Evolutionary conservation across 1,140 invertebrate genomes (phyloP).

Genomic region (Zaprionus camerounensis): DNA sequence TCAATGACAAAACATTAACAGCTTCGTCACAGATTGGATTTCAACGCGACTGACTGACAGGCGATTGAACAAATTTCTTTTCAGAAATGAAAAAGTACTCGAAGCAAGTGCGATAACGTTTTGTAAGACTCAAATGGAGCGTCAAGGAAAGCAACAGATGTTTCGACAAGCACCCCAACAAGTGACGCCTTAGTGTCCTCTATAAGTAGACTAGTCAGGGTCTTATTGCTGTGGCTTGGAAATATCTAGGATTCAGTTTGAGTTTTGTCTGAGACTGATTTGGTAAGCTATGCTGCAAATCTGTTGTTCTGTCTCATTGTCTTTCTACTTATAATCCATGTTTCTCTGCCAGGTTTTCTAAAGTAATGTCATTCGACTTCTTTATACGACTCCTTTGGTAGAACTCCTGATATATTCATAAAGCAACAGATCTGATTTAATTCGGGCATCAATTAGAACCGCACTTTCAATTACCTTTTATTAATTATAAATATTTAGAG

Average conservation of each 20-base stretch:
- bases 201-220: background rate
- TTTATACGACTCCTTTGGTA: background rate
- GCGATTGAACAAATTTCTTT: conserved; percentile 37
- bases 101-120: background rate
- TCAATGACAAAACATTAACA: conserved; percentile 48
- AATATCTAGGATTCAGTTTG: conserved; percentile 1
- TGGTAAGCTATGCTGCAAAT: no score
- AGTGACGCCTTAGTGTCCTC: background rate
- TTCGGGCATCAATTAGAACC: background rate
- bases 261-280: conserved; percentile 7
- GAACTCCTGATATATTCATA: background rate
- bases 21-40: conserved; percentile 41
- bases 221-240: conserved; percentile 9
- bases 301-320: background rate
- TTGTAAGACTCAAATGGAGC: conserved; percentile 22
- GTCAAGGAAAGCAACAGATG: conserved; percentile 34
- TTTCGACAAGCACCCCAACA: background rate
- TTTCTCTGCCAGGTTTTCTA: background rate
- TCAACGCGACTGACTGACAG: conserved; percentile 25
- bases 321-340: background rate
- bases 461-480: background rate
- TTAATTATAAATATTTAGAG: background rate
- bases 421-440: background rate
- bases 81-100: conserved; percentile 29
- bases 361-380: background rate